Evolutionary conservation across 2,113 vertebrate genomes (phyloP).

Genomic region (Microcebus griseorufus): DNA sequence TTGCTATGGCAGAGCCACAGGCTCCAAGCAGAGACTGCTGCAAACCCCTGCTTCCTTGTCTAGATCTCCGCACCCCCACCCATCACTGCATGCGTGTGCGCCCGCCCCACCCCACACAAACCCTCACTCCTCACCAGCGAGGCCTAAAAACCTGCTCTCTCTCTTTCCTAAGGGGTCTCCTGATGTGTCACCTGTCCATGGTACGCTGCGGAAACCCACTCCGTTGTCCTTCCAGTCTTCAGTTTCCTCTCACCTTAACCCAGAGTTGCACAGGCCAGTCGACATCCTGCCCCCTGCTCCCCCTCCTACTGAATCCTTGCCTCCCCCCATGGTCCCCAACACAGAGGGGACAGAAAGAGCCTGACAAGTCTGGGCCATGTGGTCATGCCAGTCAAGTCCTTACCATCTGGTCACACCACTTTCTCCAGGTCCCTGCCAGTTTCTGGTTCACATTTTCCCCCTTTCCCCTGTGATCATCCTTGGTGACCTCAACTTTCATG

Average conservation of each 20-base stretch:
- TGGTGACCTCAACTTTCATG: constrained; percentile 17
- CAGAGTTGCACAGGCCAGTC: background rate
- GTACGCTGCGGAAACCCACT: background rate
- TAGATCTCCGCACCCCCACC: background rate
- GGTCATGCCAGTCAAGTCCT: background rate
- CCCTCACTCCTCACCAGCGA: background rate
- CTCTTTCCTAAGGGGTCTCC: background rate
- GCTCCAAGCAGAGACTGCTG: background rate
- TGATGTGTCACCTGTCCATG: background rate
- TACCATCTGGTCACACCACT: background rate
- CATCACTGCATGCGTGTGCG: accelerated
- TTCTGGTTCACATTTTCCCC: background rate
- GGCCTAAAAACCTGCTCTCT: background rate
- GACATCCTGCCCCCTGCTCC: background rate
- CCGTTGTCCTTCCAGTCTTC: background rate
- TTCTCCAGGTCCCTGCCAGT: background rate
- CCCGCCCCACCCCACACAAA: background rate
- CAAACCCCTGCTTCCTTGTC: background rate
- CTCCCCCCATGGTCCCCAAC: background rate
- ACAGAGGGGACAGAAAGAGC: background rate
- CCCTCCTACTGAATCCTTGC: background rate
- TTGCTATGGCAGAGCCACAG: background rate
- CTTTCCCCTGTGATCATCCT: constrained; percentile 2
- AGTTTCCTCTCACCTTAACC: background rate
- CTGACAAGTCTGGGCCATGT: background rate